These are phyloP conservation scores for Amyelois transitella DNA, from an alignment of 1,140 invertebrate genomes.

Conservation along the genomic window DNA sequence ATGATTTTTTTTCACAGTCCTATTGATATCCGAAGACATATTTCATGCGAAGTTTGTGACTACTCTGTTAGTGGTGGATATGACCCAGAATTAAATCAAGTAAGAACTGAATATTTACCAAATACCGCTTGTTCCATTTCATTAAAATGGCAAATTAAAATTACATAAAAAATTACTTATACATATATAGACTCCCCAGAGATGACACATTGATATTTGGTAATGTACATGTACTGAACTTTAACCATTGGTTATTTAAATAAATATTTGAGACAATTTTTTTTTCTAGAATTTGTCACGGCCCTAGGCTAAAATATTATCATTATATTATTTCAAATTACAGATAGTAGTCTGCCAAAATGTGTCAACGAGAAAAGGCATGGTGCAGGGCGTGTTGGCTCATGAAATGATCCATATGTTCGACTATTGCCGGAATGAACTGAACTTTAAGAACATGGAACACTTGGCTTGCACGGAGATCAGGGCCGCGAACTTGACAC, in stretches of 20 bases:
- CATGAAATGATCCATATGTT: constrained; percentile 99
- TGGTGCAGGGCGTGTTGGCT: constrained; percentile 85
- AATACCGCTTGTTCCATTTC: too few species aligned
- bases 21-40: constrained; percentile 89
- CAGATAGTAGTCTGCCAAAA: constrained; percentile 96
- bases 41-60: constrained; percentile 94
- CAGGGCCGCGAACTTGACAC: constrained; percentile 91
- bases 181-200: too few species aligned
- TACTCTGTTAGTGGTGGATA: constrained; percentile 90
- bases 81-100: constrained; percentile 91
- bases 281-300: too few species aligned
- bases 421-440: constrained; percentile 91
- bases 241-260: too few species aligned
- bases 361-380: constrained; percentile 77
- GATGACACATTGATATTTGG: too few species aligned
- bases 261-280: too few species aligned
- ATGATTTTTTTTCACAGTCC: constrained; percentile 75
- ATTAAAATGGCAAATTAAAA: too few species aligned
- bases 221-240: too few species aligned
- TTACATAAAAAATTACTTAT: too few species aligned
- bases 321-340: constrained; percentile 19
- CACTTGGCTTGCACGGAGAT: constrained; percentile 97
- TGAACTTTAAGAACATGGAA: constrained; percentile 93
- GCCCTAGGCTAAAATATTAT: neutral
- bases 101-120: constrained; percentile 35